Percentiles rank a stretch among this genome's conserved stretches.
Conservation (phyloP, 1,140 invertebrate genomes). For the Eubasilissa regina region DNA sequence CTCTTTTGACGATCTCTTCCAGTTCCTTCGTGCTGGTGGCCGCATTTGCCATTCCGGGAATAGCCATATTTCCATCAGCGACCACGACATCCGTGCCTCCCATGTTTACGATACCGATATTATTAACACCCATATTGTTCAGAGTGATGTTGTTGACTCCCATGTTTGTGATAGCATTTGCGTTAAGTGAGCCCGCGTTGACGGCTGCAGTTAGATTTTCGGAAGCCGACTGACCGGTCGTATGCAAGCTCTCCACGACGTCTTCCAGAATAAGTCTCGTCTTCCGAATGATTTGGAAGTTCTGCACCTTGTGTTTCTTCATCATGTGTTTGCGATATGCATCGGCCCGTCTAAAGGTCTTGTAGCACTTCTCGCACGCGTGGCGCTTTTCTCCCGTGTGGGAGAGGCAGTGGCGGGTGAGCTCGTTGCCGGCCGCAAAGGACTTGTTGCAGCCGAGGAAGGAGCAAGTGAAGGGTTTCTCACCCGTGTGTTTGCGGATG, state of each 20-base stretch:
- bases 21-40: constrained; percentile 29
- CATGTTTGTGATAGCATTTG: constrained; percentile 30
- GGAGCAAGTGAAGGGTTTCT: constrained; percentile 38
- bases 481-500: constrained; percentile 34
- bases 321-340: constrained; percentile 36
- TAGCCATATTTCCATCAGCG: constrained; percentile 13
- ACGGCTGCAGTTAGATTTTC: constrained; percentile 25
- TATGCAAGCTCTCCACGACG: constrained; percentile 28
- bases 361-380: constrained; percentile 38
- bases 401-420: constrained; percentile 36
- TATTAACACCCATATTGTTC: constrained; percentile 19
- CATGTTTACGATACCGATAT: constrained; percentile 31
- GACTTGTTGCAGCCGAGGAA: constrained; percentile 42
- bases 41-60: constrained; percentile 26
- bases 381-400: constrained; percentile 35
- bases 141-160: constrained; percentile 35
- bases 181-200: not conserved
- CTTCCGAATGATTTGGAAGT: constrained; percentile 36
- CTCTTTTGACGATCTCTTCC: constrained; percentile 38
- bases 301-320: constrained; percentile 31
- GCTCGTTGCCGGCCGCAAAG: constrained; percentile 37
- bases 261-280: constrained; percentile 31
- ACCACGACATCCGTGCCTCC: constrained; percentile 20
- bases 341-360: constrained; percentile 29
- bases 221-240: constrained; percentile 7